Evolutionary conservation across 2,113 vertebrate species (phyloP).

Genomic region (Rhabdomys dilectus): DNA sequence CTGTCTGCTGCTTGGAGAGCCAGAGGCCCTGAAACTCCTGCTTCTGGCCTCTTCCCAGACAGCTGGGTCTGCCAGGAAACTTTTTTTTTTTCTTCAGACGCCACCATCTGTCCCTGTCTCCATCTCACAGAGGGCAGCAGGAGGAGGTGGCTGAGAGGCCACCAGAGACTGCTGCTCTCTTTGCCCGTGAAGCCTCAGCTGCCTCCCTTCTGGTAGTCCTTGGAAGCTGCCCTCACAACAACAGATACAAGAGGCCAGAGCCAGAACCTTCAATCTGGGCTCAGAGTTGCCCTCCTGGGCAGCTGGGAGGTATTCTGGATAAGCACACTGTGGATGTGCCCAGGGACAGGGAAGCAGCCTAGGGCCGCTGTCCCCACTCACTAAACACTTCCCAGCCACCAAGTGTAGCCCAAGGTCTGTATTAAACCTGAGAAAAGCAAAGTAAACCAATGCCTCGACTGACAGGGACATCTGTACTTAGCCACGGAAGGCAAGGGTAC

Average conservation of each 20-base stretch:
- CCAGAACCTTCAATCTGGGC: background rate
- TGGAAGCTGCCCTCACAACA: background rate
- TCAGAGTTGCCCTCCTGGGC: background rate
- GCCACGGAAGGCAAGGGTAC: background rate
- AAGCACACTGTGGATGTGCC: background rate
- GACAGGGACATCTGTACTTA: background rate
- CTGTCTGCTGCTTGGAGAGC: background rate
- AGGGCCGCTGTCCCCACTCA: background rate
- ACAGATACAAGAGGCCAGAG: background rate
- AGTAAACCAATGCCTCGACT: no score
- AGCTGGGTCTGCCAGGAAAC: background rate
- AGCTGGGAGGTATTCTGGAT: background rate
- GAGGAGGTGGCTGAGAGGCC: background rate
- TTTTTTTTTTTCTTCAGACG: background rate
- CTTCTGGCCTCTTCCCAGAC: background rate
- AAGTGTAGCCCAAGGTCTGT: background rate
- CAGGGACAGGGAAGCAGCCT: background rate
- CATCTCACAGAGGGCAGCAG: background rate
- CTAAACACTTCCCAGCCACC: background rate
- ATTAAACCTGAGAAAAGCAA: background rate
- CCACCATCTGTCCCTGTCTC: background rate
- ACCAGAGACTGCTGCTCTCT: background rate
- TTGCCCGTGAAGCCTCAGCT: background rate
- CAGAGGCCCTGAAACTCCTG: fast-evolving
- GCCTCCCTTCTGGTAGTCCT: background rate